These are phyloP conservation scores for Oreochromis mossambicus DNA, from an alignment of 2,797 vertebrate genomes.

Conservation along the genomic window DNA sequence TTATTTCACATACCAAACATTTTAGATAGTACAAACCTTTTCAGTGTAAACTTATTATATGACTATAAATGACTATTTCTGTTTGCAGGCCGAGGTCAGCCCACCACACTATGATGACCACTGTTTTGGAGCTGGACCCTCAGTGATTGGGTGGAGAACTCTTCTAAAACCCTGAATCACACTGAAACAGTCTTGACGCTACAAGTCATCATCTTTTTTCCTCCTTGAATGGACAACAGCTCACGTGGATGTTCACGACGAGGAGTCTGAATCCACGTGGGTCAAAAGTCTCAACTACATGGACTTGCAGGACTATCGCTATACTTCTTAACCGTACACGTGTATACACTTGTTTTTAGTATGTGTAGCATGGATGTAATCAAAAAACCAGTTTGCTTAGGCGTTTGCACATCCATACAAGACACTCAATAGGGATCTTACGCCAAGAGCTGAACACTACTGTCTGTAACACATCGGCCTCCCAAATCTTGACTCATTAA, in stretches of 20 bases:
- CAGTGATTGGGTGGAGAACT: not conserved
- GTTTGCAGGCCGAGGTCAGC: slow-evolving; percentile 88
- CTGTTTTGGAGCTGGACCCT: slow-evolving; percentile 27
- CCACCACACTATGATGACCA: slow-evolving; percentile 89
- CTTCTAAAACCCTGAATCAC: slow-evolving; percentile 1
- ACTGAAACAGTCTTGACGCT: not conserved
- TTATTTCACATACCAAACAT: not conserved
- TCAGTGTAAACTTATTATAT: not conserved
- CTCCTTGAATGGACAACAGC: slow-evolving; percentile 33
- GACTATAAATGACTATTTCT: not conserved
- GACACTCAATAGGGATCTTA: not conserved
- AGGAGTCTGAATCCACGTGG: slow-evolving; percentile 19
- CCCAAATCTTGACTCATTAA: slow-evolving; percentile 5
- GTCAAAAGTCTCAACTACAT: not conserved
- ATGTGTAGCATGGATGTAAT: slow-evolving; percentile 49
- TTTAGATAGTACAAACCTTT: not conserved
- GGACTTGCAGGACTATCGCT: slow-evolving; percentile 5
- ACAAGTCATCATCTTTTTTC: not conserved
- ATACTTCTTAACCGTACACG: slow-evolving; percentile 22
- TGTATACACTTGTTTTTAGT: slow-evolving; percentile 37
- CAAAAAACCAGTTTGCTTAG: slow-evolving; percentile 25
- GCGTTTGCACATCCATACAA: slow-evolving; percentile 33
- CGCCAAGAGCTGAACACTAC: slow-evolving; percentile 3
- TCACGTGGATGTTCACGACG: slow-evolving; percentile 5
- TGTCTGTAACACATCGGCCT: not conserved